Percentiles rank a stretch among this genome's conserved stretches.
phyloP scores from a whole-genome alignment of 2,113 vertebrate species.

The Onychostruthus taczanowskii region DNA sequence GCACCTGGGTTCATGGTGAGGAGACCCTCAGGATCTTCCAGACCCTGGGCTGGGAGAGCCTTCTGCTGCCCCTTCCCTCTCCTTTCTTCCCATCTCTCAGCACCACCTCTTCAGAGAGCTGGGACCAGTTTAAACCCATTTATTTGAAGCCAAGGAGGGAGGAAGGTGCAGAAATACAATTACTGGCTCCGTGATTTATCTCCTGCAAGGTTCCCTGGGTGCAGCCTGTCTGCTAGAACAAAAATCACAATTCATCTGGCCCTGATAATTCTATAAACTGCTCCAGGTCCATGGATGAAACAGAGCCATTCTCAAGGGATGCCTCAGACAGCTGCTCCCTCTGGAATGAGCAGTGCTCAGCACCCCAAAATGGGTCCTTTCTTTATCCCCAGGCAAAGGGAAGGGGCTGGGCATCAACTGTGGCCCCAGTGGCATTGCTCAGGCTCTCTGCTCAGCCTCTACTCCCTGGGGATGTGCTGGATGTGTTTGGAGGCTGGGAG shows the following conservation, averaged over 20 bases:
- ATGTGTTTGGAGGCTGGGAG: background rate
- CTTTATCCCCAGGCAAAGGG: background rate
- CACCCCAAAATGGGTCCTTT: background rate
- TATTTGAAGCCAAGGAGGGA: background rate
- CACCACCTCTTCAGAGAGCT: background rate
- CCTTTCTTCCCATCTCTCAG: background rate
- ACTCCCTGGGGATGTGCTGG: background rate
- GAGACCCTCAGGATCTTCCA: background rate
- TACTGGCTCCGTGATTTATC: background rate
- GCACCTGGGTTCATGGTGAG: background rate
- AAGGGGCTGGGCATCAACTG: background rate
- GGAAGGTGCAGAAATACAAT: background rate
- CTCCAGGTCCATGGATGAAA: background rate
- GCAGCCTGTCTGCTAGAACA: background rate
- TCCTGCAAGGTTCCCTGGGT: background rate
- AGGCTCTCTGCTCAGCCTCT: rapidly evolving
- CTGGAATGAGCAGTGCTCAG: background rate
- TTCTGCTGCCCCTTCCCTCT: background rate
- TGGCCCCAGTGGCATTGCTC: background rate
- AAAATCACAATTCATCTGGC: background rate
- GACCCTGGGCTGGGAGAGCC: background rate
- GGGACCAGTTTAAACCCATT: background rate
- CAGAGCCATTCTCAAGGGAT: background rate
- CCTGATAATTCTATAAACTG: conserved; percentile 2
- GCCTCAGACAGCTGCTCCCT: background rate